phyloP scores from a whole-genome alignment of 2,888 invertebrate species.

The Cepaea hortensis region DNA sequence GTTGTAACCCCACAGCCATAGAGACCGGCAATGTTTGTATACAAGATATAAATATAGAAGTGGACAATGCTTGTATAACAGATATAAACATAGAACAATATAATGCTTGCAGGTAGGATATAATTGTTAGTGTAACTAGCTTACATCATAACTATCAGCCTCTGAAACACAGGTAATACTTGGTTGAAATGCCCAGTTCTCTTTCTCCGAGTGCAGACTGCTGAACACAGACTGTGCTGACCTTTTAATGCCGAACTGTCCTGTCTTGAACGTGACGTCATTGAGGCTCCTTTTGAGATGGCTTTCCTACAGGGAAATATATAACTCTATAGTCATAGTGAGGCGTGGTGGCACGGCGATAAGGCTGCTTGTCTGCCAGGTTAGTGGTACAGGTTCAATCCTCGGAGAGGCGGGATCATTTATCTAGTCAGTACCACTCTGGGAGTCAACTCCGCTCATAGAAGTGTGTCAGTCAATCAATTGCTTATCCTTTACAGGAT shows the following conservation, averaged over 20 bases:
- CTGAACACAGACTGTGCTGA: not conserved
- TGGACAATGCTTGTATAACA: too few relatives aligned
- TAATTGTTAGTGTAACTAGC: not conserved
- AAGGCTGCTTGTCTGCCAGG: too few relatives aligned
- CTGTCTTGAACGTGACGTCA: conserved; percentile 12
- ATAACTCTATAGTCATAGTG: not conserved
- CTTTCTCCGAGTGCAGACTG: not conserved
- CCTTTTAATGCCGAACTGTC: conserved; percentile 12
- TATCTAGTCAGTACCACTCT: too few relatives aligned
- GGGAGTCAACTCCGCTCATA: too few relatives aligned
- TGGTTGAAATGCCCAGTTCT: not conserved
- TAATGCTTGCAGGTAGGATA: not conserved
- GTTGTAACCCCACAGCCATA: too few relatives aligned
- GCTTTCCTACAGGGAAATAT: not conserved
- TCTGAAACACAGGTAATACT: not conserved
- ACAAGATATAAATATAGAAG: too few relatives aligned
- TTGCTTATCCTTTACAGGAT: too few relatives aligned
- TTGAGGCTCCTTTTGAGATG: conserved; percentile 6
- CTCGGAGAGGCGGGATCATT: too few relatives aligned
- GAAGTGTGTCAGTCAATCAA: too few relatives aligned
- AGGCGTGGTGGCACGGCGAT: not conserved
- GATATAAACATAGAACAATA: too few relatives aligned
- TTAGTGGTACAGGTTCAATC: too few relatives aligned
- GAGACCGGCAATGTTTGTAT: too few relatives aligned
- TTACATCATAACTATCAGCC: not conserved